Base-by-base conservation (phyloP, 2,797 vertebrate genomes). In the Florisuga fusca region DNA sequence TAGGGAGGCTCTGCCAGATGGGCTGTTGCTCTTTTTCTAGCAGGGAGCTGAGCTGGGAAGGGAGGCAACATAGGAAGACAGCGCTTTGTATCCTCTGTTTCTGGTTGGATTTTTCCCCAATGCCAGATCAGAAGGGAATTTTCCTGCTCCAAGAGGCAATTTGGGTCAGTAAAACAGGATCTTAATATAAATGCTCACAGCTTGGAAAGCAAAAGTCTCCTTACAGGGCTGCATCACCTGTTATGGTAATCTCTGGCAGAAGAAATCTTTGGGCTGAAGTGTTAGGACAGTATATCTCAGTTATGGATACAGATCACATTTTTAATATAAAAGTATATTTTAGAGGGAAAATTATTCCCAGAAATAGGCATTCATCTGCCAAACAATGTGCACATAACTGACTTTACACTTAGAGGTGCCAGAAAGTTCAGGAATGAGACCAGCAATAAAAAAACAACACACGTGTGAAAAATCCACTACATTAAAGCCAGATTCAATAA, bases 401-500 rank as follows among this genome's bases (percentile, higher is more conserved):
- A 93, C 90, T 96, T 93, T 67, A 79, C 63, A 53, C 94, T 93
- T 46, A 14, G 59, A 93, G 67, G 93, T 91, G 95, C 93, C 95
- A 96, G 95, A 96, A 96, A 95, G 89, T 88, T 94, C 95, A 97
- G 89, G 89, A 96, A 76, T 79, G 91, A 94, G 85, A 94, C 87
- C 93, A 96, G 93, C 80, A 96, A 80, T 94, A 91, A 92, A 96
- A 91, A 48, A 55, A 20, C 67, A 84, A 82, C 85, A 74, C 94
- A 95, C 91, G 71, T 96, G 96, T 96, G 95, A 96, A 94, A 96
- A 96, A 94, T 91, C 94, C 91, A 89, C 92, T 82, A 33, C 93
- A 71, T 91, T 94, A 90, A 91, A 91, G 95, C 91, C 95, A 96
- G 89, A 67, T 96, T 96, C 95, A 94, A 96, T 97, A 96, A 97